Base-by-base conservation (phyloP, 2,888 invertebrate genomes). In the Drosophila quinaria region DNA sequence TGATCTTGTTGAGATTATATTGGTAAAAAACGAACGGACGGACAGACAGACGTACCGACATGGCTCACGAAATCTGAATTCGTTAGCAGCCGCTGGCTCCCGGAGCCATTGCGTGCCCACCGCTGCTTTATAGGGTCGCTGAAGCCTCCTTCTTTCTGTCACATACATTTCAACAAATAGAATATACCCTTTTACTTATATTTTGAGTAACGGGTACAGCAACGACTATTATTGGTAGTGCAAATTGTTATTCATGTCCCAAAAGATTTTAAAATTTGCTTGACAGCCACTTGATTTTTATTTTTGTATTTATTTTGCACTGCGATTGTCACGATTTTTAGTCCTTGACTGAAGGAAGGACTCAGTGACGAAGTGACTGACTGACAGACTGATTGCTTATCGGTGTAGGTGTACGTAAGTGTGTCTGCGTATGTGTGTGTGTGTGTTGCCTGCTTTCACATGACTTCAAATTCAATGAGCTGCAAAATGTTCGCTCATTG, bases 381-480 rank as follows among this genome's bases (percentile, higher is more conserved):
- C 58, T 63, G 54, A 79, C 80, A 79, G 78, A 80, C 85, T 80
- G 85, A 80, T 81, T 84, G 78, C 76, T 75, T 51, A 31, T 22
- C 29, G 35, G 51, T 35, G 22, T 61, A 39, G 35, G 51, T 35
- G 22, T 61, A 39, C 60, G 13, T 35, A 10, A 44, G 29, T 37
- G 10, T 41, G 47, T 51, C 19, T 41, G 52, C 39, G 54, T 60
- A 44, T 51, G 58, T 42, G 60, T 41, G 52, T 47, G 55, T 56
- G 58, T 17, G 66, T 6, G 49, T 54, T 59, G 70, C 79, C 58
- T 56, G 64, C 79, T 81, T 79, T 74, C 88, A 88, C 85, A 87
- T 87, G 85, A 87, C 88, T 85, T 86, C 85, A 88, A 88, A 85
- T 86, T 85, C 85, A 85, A 85, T 85, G 85, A 85, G 85, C 88